Base-by-base conservation (phyloP, 2,797 vertebrate species). In the Eutrigla gurnardus region DNA sequence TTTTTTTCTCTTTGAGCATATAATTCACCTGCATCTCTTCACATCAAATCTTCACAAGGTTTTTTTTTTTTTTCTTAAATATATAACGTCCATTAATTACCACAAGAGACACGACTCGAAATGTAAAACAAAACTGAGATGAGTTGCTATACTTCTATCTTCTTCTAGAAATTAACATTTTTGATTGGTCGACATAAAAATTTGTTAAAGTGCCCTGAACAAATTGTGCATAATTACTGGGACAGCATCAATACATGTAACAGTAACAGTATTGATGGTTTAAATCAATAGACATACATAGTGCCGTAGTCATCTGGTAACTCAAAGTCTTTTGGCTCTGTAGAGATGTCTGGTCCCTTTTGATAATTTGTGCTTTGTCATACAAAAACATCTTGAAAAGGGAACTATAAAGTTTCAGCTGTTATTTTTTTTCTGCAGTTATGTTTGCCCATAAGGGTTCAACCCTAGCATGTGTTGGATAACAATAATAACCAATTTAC, bases 61-160 rank as follows among this genome's bases (percentile, higher is more conserved):
- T 77, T 78, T 82, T 84, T 76, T 68, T 66, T 71, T 73, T 69
- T 65, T 73, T 69, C 72, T 72, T 78, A 52, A 76, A 84, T 83
- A 87, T 87, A 86, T 81, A 91, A 93, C 95, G 95, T 95, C 95
- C 94, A 96, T 92, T 88, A 88, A 94, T 95, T 95, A 96, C 94
- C 95, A 97, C 95, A 95, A 95, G 92, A 94, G 88, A 93, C 92
- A 90, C 77, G 86, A 93, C 87, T 92, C 25, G 10, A 91, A 92
- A 93, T 82, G 83, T 91, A 78, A 86, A 89, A 91, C 83, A 90
- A 87, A 86, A 84, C 64, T 69, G 77, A 39, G 43, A 87, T 84
- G 86, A 89, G 53, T 91, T 88, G 72, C 81, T 89, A 79, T 83
- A 87, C 83, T 89, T 82, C 15, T 77, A 78, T 75, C 52, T 80